phyloP scores from a whole-genome alignment of 2,888 invertebrate species.

The Ctenicera cuprea region DNA sequence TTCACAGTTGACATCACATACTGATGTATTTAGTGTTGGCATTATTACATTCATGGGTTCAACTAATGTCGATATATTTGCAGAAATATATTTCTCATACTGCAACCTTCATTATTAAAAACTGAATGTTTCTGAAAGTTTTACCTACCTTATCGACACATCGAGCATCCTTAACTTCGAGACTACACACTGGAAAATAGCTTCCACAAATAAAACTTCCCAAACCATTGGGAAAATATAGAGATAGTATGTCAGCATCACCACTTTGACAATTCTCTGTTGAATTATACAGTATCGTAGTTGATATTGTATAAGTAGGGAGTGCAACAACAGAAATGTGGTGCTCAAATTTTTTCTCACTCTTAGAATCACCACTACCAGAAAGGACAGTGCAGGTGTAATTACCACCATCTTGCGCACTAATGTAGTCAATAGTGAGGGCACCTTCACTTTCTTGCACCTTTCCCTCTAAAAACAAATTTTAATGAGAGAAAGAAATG shows the following conservation, averaged over 20 bases:
- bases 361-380: constrained; percentile 50
- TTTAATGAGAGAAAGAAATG: not conserved
- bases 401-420: constrained; percentile 68
- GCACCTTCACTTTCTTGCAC: constrained; percentile 60
- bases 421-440: constrained; percentile 64
- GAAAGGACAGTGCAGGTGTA: constrained; percentile 66
- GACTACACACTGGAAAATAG: constrained; percentile 64
- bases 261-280: constrained; percentile 63
- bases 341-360: constrained; percentile 61
- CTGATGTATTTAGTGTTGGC: constrained; percentile 59
- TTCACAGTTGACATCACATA: constrained; percentile 68
- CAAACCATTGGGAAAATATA: constrained; percentile 66
- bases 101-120: constrained; percentile 30
- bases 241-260: constrained; percentile 65
- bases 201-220: constrained; percentile 66
- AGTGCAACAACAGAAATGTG: constrained; percentile 66
- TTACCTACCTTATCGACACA: constrained; percentile 64
- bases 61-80: constrained; percentile 65
- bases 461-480: constrained; percentile 55
- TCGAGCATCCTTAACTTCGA: constrained; percentile 65
- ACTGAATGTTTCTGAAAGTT: not conserved
- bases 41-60: constrained; percentile 63
- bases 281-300: constrained; percentile 65
- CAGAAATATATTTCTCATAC: constrained; percentile 63
- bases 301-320: constrained; percentile 66